phyloP scores from a whole-genome alignment of 2,797 vertebrate species.

The Acropternis orthonyx region DNA sequence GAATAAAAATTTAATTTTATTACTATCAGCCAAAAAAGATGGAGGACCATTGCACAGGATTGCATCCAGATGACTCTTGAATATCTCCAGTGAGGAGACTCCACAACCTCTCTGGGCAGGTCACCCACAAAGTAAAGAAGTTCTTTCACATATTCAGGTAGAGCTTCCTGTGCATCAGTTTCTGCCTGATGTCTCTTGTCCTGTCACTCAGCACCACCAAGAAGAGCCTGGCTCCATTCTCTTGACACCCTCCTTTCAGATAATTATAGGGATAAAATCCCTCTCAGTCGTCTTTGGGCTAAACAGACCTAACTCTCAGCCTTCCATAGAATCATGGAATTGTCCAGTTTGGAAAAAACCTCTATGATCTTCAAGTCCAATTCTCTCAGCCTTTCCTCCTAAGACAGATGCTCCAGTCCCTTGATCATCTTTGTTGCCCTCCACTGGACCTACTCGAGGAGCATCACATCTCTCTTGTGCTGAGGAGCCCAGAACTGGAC shows the following conservation, averaged over 20 bases:
- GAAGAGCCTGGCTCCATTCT: not conserved
- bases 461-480: not conserved
- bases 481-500: not conserved
- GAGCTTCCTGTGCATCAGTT: accelerated
- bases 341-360: not conserved
- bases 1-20: not conserved
- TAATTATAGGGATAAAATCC: not conserved
- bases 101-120: not conserved
- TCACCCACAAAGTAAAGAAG: not conserved
- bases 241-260: not conserved
- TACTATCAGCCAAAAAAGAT: not conserved
- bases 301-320: not conserved
- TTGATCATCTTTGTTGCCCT: not conserved
- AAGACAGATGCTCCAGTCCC: not conserved
- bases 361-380: not conserved
- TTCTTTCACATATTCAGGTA: not conserved
- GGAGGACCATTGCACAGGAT: not conserved
- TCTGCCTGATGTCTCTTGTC: not conserved
- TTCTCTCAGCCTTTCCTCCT: accelerated
- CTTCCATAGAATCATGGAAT: not conserved
- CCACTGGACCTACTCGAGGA: not conserved
- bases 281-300: not conserved
- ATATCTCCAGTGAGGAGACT: not conserved
- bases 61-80: not conserved
- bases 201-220: not conserved